These are phyloP conservation scores for Vireo griseus DNA, from an alignment of 2,797 vertebrate genomes.

Conservation along the genomic window DNA sequence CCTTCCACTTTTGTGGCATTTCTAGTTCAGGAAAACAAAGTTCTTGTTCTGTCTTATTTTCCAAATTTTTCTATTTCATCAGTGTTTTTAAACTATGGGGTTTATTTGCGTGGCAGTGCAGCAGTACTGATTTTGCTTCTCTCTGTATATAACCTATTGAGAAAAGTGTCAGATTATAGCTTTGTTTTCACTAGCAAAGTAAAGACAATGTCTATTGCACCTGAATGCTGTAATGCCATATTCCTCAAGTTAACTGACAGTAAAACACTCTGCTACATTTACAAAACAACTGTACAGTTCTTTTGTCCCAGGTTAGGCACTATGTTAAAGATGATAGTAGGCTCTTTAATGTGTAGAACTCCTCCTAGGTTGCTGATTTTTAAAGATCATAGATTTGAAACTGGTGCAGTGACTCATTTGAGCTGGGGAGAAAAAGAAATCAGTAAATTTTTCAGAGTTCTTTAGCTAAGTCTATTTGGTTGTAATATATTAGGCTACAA, in stretches of 20 bases:
- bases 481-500: not conserved
- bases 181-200: not conserved
- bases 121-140: not conserved
- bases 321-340: not conserved
- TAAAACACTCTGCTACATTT: not conserved
- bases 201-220: not conserved
- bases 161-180: not conserved
- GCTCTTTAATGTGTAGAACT: not conserved
- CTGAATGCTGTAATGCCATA: not conserved
- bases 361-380: not conserved
- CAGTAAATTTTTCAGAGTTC: not conserved
- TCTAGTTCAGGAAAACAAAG: not conserved
- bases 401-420: accelerated
- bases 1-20: not conserved
- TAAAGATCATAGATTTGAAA: not conserved
- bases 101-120: not conserved
- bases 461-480: not conserved
- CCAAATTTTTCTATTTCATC: not conserved
- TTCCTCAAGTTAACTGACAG: not conserved
- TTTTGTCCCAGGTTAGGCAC: not conserved
- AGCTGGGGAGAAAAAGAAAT: not conserved
- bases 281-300: not conserved
- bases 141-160: not conserved
- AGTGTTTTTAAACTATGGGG: not conserved
- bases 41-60: not conserved